Conservation (phyloP, 2,888 invertebrate genomes). For the Iphiclides podalirius region DNA sequence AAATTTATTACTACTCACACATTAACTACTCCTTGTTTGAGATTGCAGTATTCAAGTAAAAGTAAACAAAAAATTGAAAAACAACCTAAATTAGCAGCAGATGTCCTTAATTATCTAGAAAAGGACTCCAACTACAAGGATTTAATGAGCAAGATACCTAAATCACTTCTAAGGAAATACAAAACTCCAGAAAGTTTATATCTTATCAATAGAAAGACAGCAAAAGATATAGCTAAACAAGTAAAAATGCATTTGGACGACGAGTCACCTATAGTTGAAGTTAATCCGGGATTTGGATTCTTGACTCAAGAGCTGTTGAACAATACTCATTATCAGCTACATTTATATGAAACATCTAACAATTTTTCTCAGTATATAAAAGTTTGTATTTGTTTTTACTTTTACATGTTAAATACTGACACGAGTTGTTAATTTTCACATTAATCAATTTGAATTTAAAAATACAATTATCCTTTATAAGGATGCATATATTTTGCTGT, state of each 20-base stretch:
- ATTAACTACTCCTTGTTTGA: slow-evolving; percentile 21
- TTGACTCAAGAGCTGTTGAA: slow-evolving; percentile 81
- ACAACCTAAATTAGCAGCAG: slow-evolving; percentile 46
- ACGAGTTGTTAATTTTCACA: too few species aligned
- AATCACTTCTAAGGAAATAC: slow-evolving; percentile 56
- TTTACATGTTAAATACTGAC: background rate
- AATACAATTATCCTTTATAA: too few species aligned
- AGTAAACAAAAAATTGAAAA: slow-evolving; percentile 44
- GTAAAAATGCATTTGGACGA: slow-evolving; percentile 50
- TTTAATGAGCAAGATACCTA: slow-evolving; percentile 56
- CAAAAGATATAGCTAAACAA: slow-evolving; percentile 53
- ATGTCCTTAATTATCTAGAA: slow-evolving; percentile 58
- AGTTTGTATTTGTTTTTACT: slow-evolving; percentile 43
- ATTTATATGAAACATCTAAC: slow-evolving; percentile 80
- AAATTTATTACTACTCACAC: background rate
- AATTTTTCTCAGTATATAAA: slow-evolving; percentile 69
- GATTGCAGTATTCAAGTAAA: slow-evolving; percentile 51
- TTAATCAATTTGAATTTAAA: too few species aligned
- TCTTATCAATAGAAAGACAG: slow-evolving; percentile 60
- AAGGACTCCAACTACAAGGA: slow-evolving; percentile 47
- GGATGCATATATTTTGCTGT: too few species aligned
- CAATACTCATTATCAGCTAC: slow-evolving; percentile 67
- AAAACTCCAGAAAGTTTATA: slow-evolving; percentile 63
- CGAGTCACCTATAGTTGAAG: slow-evolving; percentile 78
- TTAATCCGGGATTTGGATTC: slow-evolving; percentile 85